A percentile compares a stretch with the other conserved stretches of the same genome.
These are phyloP conservation scores for Lasioglossum leucozonium DNA, from an alignment of 2,888 invertebrate species.

Conservation along the genomic window DNA sequence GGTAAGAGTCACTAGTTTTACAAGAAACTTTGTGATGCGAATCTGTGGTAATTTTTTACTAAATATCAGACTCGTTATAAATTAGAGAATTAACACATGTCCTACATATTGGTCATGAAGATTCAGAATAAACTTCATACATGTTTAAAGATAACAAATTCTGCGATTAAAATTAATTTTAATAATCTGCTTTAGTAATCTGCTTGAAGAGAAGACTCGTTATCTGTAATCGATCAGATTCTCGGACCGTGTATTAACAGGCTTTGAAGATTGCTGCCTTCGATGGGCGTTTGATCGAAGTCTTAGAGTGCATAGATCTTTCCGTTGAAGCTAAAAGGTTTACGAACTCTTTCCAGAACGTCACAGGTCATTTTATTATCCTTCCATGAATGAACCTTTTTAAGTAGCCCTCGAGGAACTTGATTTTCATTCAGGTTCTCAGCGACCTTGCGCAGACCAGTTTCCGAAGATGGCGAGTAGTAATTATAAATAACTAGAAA, in stretches of 20 bases:
- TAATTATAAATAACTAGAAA: neutral
- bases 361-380: neutral
- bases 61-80: neutral
- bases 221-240: neutral
- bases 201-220: too few relatives aligned
- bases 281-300: neutral
- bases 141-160: too few relatives aligned
- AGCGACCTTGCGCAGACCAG: neutral
- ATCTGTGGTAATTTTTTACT: neutral
- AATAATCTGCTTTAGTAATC: too few relatives aligned
- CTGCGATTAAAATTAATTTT: too few relatives aligned
- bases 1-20: neutral
- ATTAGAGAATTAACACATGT: neutral
- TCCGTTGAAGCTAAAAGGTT: neutral
- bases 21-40: neutral
- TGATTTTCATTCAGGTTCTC: constrained; percentile 13
- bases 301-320: neutral
- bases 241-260: neutral
- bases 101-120: too few relatives aligned
- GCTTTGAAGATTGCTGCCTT: neutral
- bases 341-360: neutral
- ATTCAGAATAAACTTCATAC: too few relatives aligned
- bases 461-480: neutral
- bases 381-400: neutral
- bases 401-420: neutral